Evolutionary conservation across 2,888 invertebrate genomes (phyloP), one percentile per base, ranked within the genome.

Genomic region (Marronus borbonicus): DNA sequence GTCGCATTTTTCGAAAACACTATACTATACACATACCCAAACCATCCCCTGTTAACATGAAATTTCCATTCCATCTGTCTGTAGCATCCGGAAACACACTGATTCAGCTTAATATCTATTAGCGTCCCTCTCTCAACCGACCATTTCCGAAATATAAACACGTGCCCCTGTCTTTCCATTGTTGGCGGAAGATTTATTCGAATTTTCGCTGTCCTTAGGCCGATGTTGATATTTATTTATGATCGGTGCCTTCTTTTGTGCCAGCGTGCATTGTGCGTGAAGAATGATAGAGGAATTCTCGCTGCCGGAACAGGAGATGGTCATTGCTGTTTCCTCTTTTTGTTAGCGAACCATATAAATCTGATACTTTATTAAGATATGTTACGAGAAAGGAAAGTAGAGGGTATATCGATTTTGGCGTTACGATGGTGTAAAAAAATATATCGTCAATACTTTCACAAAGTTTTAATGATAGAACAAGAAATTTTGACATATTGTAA

Each of bases 71-170:
- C 50, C 20, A 28, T 68, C 50, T 49, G 68, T 50, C 39, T 2
- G 14, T 49, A 17, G 72, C 28, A 52, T n/a, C 66, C 58, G 68
- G 58, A 75, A 69, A 20, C 62, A 50, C 62, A 49, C 49, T 60
- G 69, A 76, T 69, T 60, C 69, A 68, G 76, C 69, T 78, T 74
- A 69, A 78, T 76, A 76, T 78, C 78, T 78, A 78, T 76, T 76
- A 76, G 36, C 31, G 76, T 55, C 20, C 76, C 72, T 20, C 52
- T 65, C 50, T 20, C 60, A 24, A 12, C 20, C n/a, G 44, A 44
- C 44, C 49, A 24, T 74, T 74, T 14, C 75, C 76, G 62, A 78
- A 78, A 62, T 69, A 78, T 78, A 68, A 78, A 78, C 76, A 78
- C 76, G 76, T 76, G 76, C 76, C 50, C 60, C 36, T 64, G 55